Base-by-base conservation (phyloP, 2,113 vertebrate species). In the Pycnonotus jocosus region DNA sequence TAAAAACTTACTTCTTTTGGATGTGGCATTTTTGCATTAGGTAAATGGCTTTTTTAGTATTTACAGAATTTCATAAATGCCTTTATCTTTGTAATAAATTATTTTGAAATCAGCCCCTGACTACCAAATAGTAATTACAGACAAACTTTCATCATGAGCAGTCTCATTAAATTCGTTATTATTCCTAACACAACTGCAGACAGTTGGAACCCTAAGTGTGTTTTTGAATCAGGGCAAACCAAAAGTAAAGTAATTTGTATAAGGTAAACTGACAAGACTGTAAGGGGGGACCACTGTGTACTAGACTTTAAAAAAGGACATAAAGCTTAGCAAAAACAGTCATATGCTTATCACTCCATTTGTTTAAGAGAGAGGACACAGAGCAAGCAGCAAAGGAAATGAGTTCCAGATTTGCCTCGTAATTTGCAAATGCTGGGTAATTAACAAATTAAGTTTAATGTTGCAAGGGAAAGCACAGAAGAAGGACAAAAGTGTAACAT, bases 361-460 rank as follows among this genome's bases (percentile, higher is more conserved):
- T 82, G 33, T 84, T 68, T 94, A 76, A 90, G 79, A 95, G 23
- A 42, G 80, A 95, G 51, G 71, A 91, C 62, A 61, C 56, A 72
- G 31, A 93, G 70, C 27, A 92, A 93, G 35, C 16, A 70, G 40
- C 51, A 91, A 88, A 72, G 74, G 65, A 93, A 96, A 88, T 35
- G 45, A 84, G 38, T 93, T 92, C 70, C 90, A 78, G 74, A 74
- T 47, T 81, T 92, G 31, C 62, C n/a, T 92, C 2, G 1, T 79
- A 90, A 90, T 96, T 97, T 95, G 38, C 58, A 92, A 97, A 94
- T 86, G 45, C 20, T 82, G 22, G 31, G 22, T 88, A 96, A 96
- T 95, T 95, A 96, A 86, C 68, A 87, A 96, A 96, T 96, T 93
- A 95, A 90, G 38, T 95, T 97, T 93, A 94, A 93, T 45, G 28